A percentile compares a stretch with the other conserved stretches of the same genome.
Conservation (phyloP, 2,888 invertebrate species). For the Dendrolimus houi region DNA sequence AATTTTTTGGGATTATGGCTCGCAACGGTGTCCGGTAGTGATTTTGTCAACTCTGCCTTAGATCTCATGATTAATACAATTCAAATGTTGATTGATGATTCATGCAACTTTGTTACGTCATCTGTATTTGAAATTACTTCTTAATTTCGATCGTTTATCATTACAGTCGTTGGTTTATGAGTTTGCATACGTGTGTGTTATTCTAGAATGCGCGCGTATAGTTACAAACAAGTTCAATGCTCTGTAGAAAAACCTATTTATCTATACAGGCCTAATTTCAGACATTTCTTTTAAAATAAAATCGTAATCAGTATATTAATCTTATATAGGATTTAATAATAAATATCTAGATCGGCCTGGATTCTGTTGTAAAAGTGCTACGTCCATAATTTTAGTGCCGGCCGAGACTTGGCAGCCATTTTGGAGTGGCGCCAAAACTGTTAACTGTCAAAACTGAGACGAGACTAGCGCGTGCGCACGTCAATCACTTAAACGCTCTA, state of each 20-base stretch:
- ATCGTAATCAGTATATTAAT: neutral
- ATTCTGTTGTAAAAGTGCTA: slow-evolving; percentile 21
- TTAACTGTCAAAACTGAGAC: slow-evolving; percentile 15
- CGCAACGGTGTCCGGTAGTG: too few species aligned
- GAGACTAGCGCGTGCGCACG: slow-evolving; percentile 13
- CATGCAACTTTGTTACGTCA: too few species aligned
- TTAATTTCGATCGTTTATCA: too few species aligned
- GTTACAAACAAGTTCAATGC: neutral
- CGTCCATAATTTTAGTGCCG: slow-evolving; percentile 27
- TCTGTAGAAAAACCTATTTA: neutral
- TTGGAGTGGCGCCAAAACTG: slow-evolving; percentile 29
- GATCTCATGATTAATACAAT: too few species aligned
- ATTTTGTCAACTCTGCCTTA: too few species aligned
- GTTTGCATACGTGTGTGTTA: too few species aligned
- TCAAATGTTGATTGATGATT: too few species aligned
- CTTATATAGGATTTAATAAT: slow-evolving; percentile 1
- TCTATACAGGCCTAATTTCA: neutral
- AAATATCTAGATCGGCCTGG: slow-evolving; percentile 20
- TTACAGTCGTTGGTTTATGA: too few species aligned
- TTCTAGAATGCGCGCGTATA: too few species aligned
- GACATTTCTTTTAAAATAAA: neutral
- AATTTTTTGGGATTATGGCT: too few species aligned
- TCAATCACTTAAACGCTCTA: slow-evolving; percentile 18
- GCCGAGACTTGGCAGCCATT: slow-evolving; percentile 12
- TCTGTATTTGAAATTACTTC: too few species aligned